Evolutionary conservation across 2,113 vertebrate species (phyloP).

Genomic region (Corythornis vintsioides): DNA sequence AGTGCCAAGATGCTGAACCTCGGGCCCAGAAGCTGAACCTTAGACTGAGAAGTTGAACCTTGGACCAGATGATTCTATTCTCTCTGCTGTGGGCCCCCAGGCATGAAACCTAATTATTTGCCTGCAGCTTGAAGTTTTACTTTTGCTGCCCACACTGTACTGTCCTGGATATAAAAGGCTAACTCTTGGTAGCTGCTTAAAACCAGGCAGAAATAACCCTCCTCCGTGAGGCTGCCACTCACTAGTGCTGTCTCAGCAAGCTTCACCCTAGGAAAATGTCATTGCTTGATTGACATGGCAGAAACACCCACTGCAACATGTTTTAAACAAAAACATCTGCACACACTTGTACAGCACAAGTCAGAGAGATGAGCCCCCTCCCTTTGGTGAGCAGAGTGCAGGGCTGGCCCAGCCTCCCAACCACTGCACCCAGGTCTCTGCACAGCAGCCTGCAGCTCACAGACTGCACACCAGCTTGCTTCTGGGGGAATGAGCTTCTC

Average conservation of each 20-base stretch:
- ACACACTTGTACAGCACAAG: constrained; percentile 2
- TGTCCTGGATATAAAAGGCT: background rate
- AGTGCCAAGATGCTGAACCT: background rate
- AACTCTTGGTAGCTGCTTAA: background rate
- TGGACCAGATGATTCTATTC: background rate
- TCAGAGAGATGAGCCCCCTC: background rate
- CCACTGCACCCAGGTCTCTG: background rate
- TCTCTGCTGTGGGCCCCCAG: background rate
- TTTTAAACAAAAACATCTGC: constrained; percentile 50
- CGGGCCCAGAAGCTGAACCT: background rate
- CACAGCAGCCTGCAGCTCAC: background rate
- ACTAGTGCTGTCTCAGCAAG: constrained; percentile 53
- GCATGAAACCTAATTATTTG: constrained; percentile 1
- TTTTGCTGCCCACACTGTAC: background rate
- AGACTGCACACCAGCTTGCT: background rate
- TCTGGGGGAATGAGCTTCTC: background rate
- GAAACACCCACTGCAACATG: constrained; percentile 22
- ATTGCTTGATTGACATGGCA: background rate
- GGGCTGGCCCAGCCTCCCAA: background rate
- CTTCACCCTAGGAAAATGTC: constrained; percentile 47
- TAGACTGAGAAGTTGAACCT: background rate
- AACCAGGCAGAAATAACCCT: constrained; percentile 14
- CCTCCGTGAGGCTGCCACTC: background rate
- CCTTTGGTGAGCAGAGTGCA: accelerated
- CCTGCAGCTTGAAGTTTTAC: background rate